Percentiles rank a stretch among this genome's conserved stretches.
These are phyloP conservation scores for Physella acuta DNA, from an alignment of 1,140 invertebrate species.

Conservation along the genomic window DNA sequence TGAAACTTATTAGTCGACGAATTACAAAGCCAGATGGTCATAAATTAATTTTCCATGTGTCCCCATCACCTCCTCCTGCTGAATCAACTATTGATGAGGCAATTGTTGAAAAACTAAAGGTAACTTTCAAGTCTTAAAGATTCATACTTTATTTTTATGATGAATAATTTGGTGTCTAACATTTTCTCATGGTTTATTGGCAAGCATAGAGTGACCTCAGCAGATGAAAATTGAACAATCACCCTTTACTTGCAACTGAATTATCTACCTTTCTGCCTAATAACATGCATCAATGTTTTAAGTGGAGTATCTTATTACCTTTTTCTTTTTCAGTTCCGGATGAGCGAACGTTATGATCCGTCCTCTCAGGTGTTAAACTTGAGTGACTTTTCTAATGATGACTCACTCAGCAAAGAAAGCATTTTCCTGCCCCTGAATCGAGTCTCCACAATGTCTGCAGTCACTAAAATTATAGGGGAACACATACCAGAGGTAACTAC, in stretches of 20 bases:
- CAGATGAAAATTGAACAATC: neutral
- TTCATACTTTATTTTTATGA: neutral
- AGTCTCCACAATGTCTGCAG: constrained; percentile 12
- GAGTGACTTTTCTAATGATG: constrained; percentile 10
- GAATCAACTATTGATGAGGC: neutral
- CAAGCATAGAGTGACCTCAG: neutral
- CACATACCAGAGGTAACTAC: constrained; percentile 21
- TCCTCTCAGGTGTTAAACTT: constrained; percentile 21
- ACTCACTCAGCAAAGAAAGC: constrained; percentile 2
- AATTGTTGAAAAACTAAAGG: neutral
- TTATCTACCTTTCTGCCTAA: neutral
- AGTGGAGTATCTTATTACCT: neutral
- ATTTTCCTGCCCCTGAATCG: constrained; percentile 18
- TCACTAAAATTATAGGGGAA: constrained; percentile 21
- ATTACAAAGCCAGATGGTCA: constrained; percentile 22
- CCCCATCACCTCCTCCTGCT: neutral
- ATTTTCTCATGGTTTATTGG: neutral
- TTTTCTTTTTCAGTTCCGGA: constrained; percentile 6
- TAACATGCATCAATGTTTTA: too few relatives aligned
- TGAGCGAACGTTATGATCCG: constrained; percentile 24
- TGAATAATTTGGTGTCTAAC: neutral
- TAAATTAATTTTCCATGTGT: constrained; percentile 18
- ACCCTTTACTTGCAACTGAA: neutral
- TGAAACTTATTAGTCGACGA: constrained; percentile 11
- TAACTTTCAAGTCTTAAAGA: neutral